Evolutionary conservation across 2,797 vertebrate genomes (phyloP), one percentile per base, ranked within the genome.

Genomic region (Mormyrus hasselquistii): DNA sequence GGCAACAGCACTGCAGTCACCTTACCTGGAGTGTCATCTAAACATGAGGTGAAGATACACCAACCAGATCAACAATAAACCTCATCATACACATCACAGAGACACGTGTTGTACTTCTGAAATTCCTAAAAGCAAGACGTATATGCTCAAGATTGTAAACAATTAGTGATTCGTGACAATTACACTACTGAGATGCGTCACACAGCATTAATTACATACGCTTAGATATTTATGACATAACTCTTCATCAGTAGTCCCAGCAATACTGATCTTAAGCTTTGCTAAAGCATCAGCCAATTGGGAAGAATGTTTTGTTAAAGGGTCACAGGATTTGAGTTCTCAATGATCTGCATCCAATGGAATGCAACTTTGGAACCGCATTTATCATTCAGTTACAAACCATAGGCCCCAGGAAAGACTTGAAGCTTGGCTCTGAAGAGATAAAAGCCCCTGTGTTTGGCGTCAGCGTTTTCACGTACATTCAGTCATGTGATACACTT

Each of bases 11-110:
- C 16, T 8, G 53, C 12, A 1, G 94, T 89, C 9, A 38, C 41
- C 16, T n/a, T 59, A 10, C 29, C 86, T 44, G 25, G 5, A 0
- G 86, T 91, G 82, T 93, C 53, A 59, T 95, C 95, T 96, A 47
- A 4, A 86, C 25, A n/a, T 1, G 1, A 41, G 19, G n/a, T 8
- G 34, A 14, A 76, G 44, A 87, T 22, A 69, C 62, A 29, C 52
- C 19, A 50, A 86, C 7, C 25, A 25, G 57, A 73, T 7, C n/a
- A 87, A 12, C 44, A 49, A 12, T 34, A 7, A 59, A n/a, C 29
- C 14, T 84, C 8, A 25, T 12, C 50, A 38, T 34, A 52, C 22
- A 55, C 16, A 55, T 86, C n/a, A 29, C n/a, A 50, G 22, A 65
- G 59, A 22, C 19, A 16, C 9, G 0, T 9, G n/a, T 8, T 9